Evolutionary conservation across 1,140 invertebrate genomes (phyloP).

Genomic region (Lysiphlebus fabarum): DNA sequence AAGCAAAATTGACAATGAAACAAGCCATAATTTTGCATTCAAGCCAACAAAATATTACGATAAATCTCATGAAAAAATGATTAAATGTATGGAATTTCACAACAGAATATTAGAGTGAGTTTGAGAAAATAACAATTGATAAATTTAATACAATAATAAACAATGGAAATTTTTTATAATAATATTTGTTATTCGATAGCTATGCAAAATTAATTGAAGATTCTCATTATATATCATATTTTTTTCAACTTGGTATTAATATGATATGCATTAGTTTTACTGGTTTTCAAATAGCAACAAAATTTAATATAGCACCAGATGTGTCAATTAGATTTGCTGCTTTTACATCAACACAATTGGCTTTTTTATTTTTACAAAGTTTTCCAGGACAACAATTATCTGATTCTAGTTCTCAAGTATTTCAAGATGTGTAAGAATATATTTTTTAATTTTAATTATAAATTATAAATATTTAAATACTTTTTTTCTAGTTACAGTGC

Average conservation of each 20-base stretch:
- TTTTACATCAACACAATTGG: constrained; percentile 15
- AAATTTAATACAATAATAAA: background rate
- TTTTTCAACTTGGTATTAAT: constrained; percentile 33
- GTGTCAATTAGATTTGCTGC: constrained; percentile 19
- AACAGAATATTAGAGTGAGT: too few species aligned
- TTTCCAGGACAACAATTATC: constrained; percentile 25
- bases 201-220: constrained; percentile 28
- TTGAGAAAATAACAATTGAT: too few species aligned
- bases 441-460: background rate
- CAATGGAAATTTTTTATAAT: background rate
- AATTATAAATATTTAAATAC: background rate
- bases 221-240: constrained; percentile 28
- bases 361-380: constrained; percentile 25
- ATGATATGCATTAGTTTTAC: constrained; percentile 37
- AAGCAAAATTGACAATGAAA: too few species aligned
- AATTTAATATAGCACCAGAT: constrained; percentile 14
- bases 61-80: too few species aligned
- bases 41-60: too few species aligned
- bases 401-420: constrained; percentile 23
- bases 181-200: constrained; percentile 8
- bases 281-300: constrained; percentile 30
- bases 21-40: too few species aligned
- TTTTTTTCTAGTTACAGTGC: background rate
- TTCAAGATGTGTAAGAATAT: constrained; percentile 21
- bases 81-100: too few species aligned